Evolutionary conservation across 2,888 invertebrate genomes (phyloP), one percentile per base, ranked within the genome.

Genomic region (Labia minor): DNA sequence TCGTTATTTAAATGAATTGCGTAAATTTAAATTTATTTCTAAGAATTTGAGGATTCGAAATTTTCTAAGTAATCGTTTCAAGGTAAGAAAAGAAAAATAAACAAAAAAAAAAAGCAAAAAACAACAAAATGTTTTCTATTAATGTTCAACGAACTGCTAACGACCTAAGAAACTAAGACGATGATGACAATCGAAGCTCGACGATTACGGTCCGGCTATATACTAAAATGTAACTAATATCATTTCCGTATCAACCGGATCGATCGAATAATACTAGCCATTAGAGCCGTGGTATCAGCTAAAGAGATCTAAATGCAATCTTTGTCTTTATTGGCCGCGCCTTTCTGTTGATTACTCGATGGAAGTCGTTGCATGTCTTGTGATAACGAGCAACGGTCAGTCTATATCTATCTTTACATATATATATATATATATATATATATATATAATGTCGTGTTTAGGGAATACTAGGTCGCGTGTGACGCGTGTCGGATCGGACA

Each of bases 301-400:
- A 49, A 49, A 49, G 49, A 49, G 49, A 49, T 49, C 49, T 49
- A 49, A 49, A 49, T 49, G 49, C 49, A 49, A 49, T 49, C 49
- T 49, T 49, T 49, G 49, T 49, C 49, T 49, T 49, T 49, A 49
- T 49, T 49, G 49, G 49, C 49, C n/a, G 49, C n/a, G 49, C 49
- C 49, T 49, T 49, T 49, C 49, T 14, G 49, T 49, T 49, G 49
- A 49, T 49, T 49, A 49, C 49, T 14, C 49, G 49, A 33, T 49
- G 49, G 49, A 16, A 49, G 49, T 49, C 49, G 49, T 49, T 49
- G 49, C 49, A 49, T 49, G 49, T 49, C 49, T 49, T 49, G 49
- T 49, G 49, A 49, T 49, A 49, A 49, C 49, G 49, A 49, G 49
- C 49, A 14, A 49, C 49, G 49, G 49, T 49, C 49, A 49, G 49